A percentile compares a stretch with the other conserved stretches of the same genome.
phyloP scores from a whole-genome alignment of 35 echinoderm and acorn worm species.

The Lytechinus pictus region DNA sequence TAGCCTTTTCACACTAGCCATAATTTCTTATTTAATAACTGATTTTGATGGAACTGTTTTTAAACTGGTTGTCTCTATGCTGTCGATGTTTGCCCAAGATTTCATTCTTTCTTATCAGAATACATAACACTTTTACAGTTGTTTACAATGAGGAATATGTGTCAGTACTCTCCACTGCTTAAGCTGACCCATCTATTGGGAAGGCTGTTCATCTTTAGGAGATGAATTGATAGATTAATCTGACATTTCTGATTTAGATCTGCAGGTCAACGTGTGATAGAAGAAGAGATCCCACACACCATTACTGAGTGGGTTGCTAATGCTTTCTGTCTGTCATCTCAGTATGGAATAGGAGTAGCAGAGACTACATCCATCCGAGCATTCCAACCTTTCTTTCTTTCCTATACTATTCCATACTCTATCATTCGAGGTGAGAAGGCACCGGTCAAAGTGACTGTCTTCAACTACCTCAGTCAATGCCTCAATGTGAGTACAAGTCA shows the following conservation, averaged over 20 bases:
- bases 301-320: constrained; percentile 94
- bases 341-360: constrained; percentile 77
- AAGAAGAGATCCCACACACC: constrained; percentile 80
- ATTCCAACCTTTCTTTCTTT: constrained; percentile 92
- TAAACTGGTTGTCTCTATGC: no score
- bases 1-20: no score
- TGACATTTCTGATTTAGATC: constrained; percentile 39
- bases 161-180: no score
- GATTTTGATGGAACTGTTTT: no score
- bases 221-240: no score
- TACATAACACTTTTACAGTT: no score
- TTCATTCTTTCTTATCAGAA: no score
- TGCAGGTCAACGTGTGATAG: constrained; percentile 14
- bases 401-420: constrained; percentile 88
- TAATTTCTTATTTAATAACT: no score
- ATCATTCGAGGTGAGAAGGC: constrained; percentile 81
- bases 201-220: no score
- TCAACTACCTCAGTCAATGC: constrained; percentile 78
- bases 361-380: constrained; percentile 70
- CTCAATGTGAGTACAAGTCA: constrained; percentile 63
- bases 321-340: constrained; percentile 85
- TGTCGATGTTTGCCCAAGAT: no score
- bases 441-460: constrained; percentile 78
- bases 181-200: no score
- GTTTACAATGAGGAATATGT: no score